Conservation (phyloP, 2,888 invertebrate species). For the Marasmarcha lunaedactyla region DNA sequence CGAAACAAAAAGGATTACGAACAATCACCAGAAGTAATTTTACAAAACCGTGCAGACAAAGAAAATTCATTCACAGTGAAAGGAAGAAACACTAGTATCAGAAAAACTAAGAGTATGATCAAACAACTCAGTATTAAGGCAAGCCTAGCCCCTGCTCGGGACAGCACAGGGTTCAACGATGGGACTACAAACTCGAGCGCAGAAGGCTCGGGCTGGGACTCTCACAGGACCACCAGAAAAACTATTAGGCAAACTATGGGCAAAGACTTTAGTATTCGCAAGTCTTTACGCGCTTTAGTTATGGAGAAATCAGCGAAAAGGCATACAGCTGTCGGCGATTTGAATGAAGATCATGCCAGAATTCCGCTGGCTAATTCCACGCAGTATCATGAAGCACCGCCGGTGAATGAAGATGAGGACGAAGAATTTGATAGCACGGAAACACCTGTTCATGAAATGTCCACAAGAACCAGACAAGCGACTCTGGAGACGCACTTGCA, state of each 20-base stretch:
- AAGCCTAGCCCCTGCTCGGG: slow-evolving; percentile 30
- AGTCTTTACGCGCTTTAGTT: slow-evolving; percentile 47
- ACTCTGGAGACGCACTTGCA: too few species aligned
- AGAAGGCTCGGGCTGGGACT: slow-evolving; percentile 56
- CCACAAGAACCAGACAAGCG: too few species aligned
- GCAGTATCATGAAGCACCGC: too few species aligned
- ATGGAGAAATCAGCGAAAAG: slow-evolving; percentile 53
- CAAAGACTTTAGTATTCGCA: slow-evolving; percentile 44
- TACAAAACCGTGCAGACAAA: slow-evolving; percentile 24
- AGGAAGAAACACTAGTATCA: slow-evolving; percentile 30
- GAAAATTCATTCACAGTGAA: slow-evolving; percentile 26
- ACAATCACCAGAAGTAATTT: slow-evolving; percentile 37
- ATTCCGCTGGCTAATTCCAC: too few species aligned
- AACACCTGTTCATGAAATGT: too few species aligned
- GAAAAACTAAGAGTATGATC: slow-evolving; percentile 33
- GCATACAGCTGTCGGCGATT: slow-evolving; percentile 24
- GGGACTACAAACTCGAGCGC: slow-evolving; percentile 37
- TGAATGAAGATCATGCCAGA: too few species aligned
- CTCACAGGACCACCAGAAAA: slow-evolving; percentile 49
- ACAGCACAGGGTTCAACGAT: slow-evolving; percentile 32
- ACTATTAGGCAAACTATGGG: slow-evolving; percentile 52
- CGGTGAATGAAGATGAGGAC: too few species aligned
- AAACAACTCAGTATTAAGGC: slow-evolving; percentile 24
- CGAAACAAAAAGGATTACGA: slow-evolving; percentile 17
- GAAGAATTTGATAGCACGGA: too few species aligned